Base-by-base conservation (phyloP, 2,113 vertebrate genomes). In the Saccopteryx bilineata region DNA sequence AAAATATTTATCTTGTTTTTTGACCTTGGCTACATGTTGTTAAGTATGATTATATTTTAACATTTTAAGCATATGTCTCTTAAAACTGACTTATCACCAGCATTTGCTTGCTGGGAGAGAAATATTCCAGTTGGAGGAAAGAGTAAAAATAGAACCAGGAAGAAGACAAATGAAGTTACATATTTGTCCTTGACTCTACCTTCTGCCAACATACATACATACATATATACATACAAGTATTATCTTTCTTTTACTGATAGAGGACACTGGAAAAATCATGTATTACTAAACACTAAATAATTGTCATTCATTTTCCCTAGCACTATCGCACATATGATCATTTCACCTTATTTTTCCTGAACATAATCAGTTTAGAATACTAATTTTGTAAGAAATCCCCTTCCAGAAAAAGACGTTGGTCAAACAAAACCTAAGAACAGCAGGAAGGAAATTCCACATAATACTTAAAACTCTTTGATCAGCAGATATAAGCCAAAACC, bases 281-380 rank as follows among this genome's bases (percentile, higher is more conserved):
- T 26, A 18, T 7, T 54, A 52, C 71, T 82, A 88, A 89, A 61
- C 58, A 82, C 14, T 18, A 48, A 72, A 82, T 72, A 63, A 33
- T 52, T 28, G 33, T 71, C 12, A 72, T 50, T 78, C 12, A 39
- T 82, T 74, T 85, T 65, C 60, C 50, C 71, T 33, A 90, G 56
- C 2, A 95, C 13, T 12, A 71, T 31, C 24, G 23, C 72, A 61
- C 52, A 19, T 80, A 72, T 61, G n/a, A 89, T 81, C 7, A 65
- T 78, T 96, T 96, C 11, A 81, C 7, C 9, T 81, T 56, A 76
- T 65, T 94, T 84, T 90, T 74, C 68, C 71, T 66, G 56, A 72
- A 85, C 39, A 5, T 18, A 58, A 83, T 88, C 33, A 96, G 58
- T 88, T 91, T 71, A 93, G 54, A 96, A 79, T 80, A 75, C 21